Base-by-base conservation (phyloP, 2,113 vertebrate genomes). In the Callaeas wilsoni region DNA sequence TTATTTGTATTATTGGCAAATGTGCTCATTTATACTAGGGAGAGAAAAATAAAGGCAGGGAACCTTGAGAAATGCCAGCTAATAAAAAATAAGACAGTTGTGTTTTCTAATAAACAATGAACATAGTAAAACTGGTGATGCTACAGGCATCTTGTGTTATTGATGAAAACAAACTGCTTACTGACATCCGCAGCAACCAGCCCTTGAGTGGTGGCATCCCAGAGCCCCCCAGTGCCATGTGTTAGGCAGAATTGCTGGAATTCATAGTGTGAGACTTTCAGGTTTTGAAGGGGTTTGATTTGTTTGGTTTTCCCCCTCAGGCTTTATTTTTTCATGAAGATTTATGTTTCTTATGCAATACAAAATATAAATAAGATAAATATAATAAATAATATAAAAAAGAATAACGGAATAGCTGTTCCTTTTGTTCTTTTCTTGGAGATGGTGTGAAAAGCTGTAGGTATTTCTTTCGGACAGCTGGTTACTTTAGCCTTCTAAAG, bases 101-200 rank as follows among this genome's bases (percentile, higher is more conserved):
- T 77, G 77, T 92, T 93, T 93, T 87, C n/a, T 88, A 56, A 41
- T 93, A 86, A 94, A 90, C 56, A 90, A 70, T 70, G 62, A 90
- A 56, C 42, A 18, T 32, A 75, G 52, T 63, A 89, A 82, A 75
- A 93, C 41, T 87, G 71, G 52, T 88, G 92, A 77, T 94, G 85
- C 75, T 93, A 69, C 60, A 84, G 75, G 86, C 92, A 90, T 86
- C 60, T 86, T 88, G 59, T 70, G 85, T 62, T 93, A 71, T 39
- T 81, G 84, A 90, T 90, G 53, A 86, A 95, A 96, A 90, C 87
- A 83, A 92, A 88, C 90, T 81, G 75, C 85, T 84, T 86, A 47
- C 75, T 89, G 92, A 78, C 47, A 67, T 81, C 76, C 93, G 88
- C 77, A 87, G 74, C 63, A 93, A 25, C 52, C 83, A 89, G 35